phyloP scores from a whole-genome alignment of 2,113 vertebrate species.

The Stegostoma tigrinum region DNA sequence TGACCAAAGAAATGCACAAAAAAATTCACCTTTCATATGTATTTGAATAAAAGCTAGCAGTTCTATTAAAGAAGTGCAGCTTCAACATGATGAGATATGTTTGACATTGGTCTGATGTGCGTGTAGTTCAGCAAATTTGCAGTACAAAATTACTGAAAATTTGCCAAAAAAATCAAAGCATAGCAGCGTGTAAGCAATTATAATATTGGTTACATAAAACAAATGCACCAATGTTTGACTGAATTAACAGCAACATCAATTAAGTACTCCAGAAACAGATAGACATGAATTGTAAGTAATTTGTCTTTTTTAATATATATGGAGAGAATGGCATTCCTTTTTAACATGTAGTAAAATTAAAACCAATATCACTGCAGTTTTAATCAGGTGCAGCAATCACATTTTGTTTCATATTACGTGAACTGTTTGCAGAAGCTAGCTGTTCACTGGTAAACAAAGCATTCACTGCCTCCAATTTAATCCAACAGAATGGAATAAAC shows the following conservation, averaged over 20 bases:
- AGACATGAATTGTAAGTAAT: constrained; percentile 15
- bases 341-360: constrained; percentile 16
- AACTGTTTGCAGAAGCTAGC: neutral
- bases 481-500: neutral
- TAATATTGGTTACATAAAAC: constrained; percentile 29
- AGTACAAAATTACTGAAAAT: constrained; percentile 27
- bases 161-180: constrained; percentile 24
- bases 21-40: neutral
- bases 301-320: constrained; percentile 18
- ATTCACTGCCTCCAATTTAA: neutral
- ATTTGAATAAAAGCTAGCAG: neutral
- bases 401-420: neutral
- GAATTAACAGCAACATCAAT: constrained; percentile 14
- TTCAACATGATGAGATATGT: neutral
- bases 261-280: constrained; percentile 27
- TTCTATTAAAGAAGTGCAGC: neutral
- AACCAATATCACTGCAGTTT: neutral
- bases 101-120: neutral
- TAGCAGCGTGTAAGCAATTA: neutral
- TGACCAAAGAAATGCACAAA: neutral
- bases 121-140: neutral
- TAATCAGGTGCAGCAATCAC: neutral
- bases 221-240: neutral
- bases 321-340: neutral
- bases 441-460: neutral